Percentiles rank a stretch among this genome's conserved stretches.
Conservation (phyloP, 1,140 invertebrate species). For the Varroa destructor region DNA sequence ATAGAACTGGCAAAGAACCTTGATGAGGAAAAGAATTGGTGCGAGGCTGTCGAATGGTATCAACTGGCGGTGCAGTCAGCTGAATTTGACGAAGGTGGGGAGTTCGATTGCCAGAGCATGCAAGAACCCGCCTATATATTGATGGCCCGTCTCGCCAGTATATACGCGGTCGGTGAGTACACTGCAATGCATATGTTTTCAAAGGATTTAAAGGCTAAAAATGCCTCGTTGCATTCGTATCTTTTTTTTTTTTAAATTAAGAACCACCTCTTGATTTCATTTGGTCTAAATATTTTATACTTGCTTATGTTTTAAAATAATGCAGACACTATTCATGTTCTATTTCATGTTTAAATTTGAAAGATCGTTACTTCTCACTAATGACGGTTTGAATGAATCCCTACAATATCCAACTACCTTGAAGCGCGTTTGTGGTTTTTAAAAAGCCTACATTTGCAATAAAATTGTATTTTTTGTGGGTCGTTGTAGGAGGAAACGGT, state of each 20-base stretch:
- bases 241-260: not conserved
- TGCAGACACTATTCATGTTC: no score
- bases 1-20: constrained; percentile 46
- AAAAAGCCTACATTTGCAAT: constrained; percentile 38
- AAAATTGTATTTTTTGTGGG: constrained; percentile 21
- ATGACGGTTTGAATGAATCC: no score
- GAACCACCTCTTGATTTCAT: no score
- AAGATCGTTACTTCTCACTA: no score
- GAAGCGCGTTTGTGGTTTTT: no score
- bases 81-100: constrained; percentile 43
- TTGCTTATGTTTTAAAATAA: no score
- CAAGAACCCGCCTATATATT: constrained; percentile 42
- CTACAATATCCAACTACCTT: no score
- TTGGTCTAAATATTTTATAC: no score
- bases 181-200: constrained; percentile 35
- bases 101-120: constrained; percentile 41
- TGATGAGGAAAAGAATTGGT: constrained; percentile 44
- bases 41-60: constrained; percentile 44
- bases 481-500: not conserved
- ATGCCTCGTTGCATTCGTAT: not conserved
- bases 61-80: constrained; percentile 40
- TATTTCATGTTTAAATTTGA: no score
- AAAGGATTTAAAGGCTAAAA: constrained; percentile 36
- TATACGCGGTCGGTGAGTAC: constrained; percentile 42
- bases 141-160: constrained; percentile 44